These are phyloP conservation scores for Conopomorpha cramerella DNA, from an alignment of 1,140 invertebrate species.

Conservation along the genomic window DNA sequence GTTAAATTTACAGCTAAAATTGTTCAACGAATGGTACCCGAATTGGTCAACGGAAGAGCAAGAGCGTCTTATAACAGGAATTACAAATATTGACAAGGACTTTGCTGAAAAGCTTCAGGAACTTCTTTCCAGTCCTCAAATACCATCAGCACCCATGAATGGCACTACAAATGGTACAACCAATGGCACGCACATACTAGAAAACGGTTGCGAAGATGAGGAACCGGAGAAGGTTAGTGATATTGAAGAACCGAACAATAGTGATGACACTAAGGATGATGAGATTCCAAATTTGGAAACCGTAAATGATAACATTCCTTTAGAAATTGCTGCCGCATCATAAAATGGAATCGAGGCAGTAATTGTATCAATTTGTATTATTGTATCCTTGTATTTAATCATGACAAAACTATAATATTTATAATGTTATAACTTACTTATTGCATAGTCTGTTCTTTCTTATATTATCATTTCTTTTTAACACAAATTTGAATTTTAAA, in stretches of 20 bases:
- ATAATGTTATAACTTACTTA: no score
- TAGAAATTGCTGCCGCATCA: slow-evolving; percentile 43
- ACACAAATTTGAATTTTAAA: no score
- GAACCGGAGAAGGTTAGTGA: slow-evolving; percentile 7
- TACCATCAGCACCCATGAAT: no score
- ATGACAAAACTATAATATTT: no score
- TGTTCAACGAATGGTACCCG: slow-evolving; percentile 85
- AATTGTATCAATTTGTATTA: no score
- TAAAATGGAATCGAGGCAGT: slow-evolving; percentile 19
- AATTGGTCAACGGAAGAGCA: slow-evolving; percentile 80
- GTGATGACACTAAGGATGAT: slow-evolving; percentile 9
- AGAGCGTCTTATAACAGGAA: slow-evolving; percentile 68
- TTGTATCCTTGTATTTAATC: no score
- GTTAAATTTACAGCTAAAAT: slow-evolving; percentile 66
- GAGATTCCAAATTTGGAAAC: slow-evolving; percentile 2
- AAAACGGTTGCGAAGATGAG: slow-evolving; percentile 6
- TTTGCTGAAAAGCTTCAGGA: slow-evolving; percentile 75
- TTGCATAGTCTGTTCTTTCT: no score
- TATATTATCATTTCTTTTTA: no score
- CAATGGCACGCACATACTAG: slow-evolving; percentile 12
- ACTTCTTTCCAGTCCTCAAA: slow-evolving; percentile 35
- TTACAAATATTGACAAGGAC: slow-evolving; percentile 71
- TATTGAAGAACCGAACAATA: slow-evolving; percentile 7
- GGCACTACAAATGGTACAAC: slow-evolving; percentile 36
- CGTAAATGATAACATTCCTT: slow-evolving; percentile 20